Evolutionary conservation across 92 coral and sea anemone species (phyloP).

Genomic region (Bergia puertoricense): DNA sequence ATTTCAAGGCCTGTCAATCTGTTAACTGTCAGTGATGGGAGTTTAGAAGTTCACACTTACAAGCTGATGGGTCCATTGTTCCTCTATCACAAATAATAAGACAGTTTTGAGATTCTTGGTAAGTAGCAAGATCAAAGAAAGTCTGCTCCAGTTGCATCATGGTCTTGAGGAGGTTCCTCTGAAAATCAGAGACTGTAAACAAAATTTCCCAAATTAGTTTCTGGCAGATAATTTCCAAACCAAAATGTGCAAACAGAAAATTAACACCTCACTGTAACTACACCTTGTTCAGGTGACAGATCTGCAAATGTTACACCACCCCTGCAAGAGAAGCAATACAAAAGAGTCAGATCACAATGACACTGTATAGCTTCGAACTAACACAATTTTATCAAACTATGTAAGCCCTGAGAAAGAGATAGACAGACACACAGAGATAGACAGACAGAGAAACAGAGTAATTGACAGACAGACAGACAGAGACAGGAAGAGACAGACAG

Average conservation of each 20-base stretch:
- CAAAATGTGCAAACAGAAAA: not conserved
- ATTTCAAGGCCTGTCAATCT: no score
- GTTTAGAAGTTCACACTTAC: constrained; percentile 47
- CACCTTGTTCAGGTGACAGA: constrained; percentile 74
- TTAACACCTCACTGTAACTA: not conserved
- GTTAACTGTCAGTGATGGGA: no score
- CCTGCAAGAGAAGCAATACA: constrained; percentile 49
- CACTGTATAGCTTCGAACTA: no score
- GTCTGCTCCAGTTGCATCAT: constrained; percentile 91
- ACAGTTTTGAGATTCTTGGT: constrained; percentile 60
- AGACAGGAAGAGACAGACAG: no score
- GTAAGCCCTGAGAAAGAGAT: no score
- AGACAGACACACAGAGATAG: no score
- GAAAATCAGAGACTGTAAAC: constrained; percentile 64
- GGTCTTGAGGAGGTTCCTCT: constrained; percentile 82
- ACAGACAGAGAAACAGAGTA: no score
- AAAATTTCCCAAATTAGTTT: not conserved
- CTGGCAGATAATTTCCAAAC: not conserved
- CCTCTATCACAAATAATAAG: constrained; percentile 95
- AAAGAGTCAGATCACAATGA: not conserved
- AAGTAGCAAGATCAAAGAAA: constrained; percentile 80
- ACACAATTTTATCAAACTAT: not conserved
- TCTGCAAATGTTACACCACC: constrained; percentile 97
- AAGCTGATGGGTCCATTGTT: constrained; percentile 97
- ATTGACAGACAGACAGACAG: no score